Evolutionary conservation across 53 echinoderm and acorn worm species (phyloP).

Genomic region (Glandiceps talaboti): DNA sequence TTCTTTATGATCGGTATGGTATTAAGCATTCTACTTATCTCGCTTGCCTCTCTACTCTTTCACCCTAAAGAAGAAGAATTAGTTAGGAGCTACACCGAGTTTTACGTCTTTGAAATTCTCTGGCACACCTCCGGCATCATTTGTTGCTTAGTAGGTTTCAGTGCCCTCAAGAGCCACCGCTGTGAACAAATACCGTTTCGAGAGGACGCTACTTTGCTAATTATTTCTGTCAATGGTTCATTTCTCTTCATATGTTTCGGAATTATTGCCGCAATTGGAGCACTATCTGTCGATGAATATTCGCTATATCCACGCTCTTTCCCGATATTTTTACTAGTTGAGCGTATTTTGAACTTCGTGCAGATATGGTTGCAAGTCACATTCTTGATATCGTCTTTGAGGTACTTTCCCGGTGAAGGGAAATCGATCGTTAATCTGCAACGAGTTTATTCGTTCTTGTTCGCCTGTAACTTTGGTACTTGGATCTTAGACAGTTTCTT

Average conservation of each 20-base stretch:
- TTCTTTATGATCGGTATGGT: neutral
- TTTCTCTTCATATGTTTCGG: neutral
- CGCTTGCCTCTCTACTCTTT: neutral
- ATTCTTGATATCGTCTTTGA: neutral
- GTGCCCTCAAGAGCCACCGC: neutral
- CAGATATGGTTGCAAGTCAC: neutral
- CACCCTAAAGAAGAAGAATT: neutral
- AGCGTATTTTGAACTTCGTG: neutral
- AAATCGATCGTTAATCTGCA: neutral
- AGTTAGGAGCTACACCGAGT: neutral
- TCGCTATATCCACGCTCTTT: neutral
- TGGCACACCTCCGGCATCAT: neutral
- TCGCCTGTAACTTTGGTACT: neutral
- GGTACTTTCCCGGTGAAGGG: neutral
- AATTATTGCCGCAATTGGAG: neutral
- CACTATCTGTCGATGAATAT: neutral
- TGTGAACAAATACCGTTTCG: neutral
- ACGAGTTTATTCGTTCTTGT: neutral
- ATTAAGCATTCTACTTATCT: neutral
- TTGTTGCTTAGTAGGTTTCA: neutral
- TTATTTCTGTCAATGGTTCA: neutral
- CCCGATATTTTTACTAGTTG: neutral
- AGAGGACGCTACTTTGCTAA: neutral
- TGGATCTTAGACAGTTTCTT: neutral
- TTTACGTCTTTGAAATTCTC: neutral